Conservation (phyloP, 2,113 vertebrate genomes). For the Pterocles burchelli region DNA sequence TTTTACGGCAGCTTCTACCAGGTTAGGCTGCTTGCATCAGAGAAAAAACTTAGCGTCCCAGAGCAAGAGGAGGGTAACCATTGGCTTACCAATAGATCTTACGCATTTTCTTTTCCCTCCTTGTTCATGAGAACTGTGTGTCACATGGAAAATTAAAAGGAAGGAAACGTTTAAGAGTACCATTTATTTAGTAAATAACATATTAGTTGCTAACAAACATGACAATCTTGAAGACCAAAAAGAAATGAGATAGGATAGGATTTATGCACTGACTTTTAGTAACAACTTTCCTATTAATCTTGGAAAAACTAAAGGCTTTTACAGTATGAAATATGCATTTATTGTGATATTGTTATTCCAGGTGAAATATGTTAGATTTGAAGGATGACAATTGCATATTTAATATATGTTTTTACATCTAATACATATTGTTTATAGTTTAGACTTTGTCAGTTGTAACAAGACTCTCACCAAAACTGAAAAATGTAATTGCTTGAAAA, state of each 20-base stretch:
- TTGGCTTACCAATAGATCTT: not conserved
- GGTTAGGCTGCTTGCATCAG: not conserved
- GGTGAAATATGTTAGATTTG: not conserved
- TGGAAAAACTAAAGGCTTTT: not conserved
- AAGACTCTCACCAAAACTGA: not conserved
- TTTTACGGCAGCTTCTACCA: not conserved
- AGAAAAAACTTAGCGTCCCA: not conserved
- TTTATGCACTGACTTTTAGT: not conserved
- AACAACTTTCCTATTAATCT: not conserved
- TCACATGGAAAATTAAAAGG: not conserved
- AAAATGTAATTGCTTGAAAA: constrained; percentile 21
- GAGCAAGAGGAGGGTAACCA: not conserved
- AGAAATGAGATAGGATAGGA: not conserved
- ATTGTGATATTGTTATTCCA: not conserved
- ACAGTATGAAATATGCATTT: not conserved
- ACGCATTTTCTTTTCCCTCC: not conserved
- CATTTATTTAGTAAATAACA: not conserved
- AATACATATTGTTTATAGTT: not conserved
- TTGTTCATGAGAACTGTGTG: not conserved
- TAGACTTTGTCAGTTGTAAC: not conserved
- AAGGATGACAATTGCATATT: not conserved
- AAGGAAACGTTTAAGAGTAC: not conserved
- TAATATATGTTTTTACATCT: not conserved
- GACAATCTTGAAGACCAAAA: not conserved
- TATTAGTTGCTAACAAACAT: not conserved